Evolutionary conservation across 2,797 vertebrate genomes (phyloP), one percentile per base, ranked within the genome.

Genomic region (Lophius americanus): DNA sequence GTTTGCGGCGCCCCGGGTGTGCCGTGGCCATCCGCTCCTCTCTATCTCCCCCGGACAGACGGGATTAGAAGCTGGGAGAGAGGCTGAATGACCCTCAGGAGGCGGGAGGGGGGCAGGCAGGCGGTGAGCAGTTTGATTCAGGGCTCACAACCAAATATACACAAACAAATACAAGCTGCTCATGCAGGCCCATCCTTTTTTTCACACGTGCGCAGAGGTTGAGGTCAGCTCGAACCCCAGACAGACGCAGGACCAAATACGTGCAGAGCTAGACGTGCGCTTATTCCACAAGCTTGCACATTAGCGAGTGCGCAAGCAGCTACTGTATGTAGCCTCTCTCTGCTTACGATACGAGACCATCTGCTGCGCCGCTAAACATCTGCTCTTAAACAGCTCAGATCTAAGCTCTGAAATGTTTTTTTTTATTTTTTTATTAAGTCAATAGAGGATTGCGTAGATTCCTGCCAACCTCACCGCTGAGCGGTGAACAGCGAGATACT

Each of bases 41-140:
- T 85, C 88, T 92, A 92, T 92, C 91, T 92, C 79, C 86, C 84
- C 79, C 78, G 86, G 91, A 91, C 92, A 92, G 92, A 82, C 89
- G 85, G 92, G 89, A 91, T 92, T 91, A 91, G 89, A 87, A 81
- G 86, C 81, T 70, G 81, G 86, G 84, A 89, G 83, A 88, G 89
- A 81, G 83, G 81, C 88, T 85, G 85, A 85, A 89, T 81, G 86
- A 90, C 90, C 90, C 90, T 89, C 88, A 78, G 75, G 82, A 70
- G 68, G 73, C 53, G 36, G 6, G 51, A 4, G 9, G 9, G 60
- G 81, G 83, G 76, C 77, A 73, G 80, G 68, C 82, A 85, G 81
- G 79, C 75, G 65, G 84, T 7, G 78, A 80, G 81, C 73, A 63
- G 86, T 82, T 69, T 41, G 75, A 61, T 79, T 78, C 50, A 9